These are phyloP conservation scores for Ceratitis capitata DNA, from an alignment of 1,140 invertebrate species.

Conservation along the genomic window DNA sequence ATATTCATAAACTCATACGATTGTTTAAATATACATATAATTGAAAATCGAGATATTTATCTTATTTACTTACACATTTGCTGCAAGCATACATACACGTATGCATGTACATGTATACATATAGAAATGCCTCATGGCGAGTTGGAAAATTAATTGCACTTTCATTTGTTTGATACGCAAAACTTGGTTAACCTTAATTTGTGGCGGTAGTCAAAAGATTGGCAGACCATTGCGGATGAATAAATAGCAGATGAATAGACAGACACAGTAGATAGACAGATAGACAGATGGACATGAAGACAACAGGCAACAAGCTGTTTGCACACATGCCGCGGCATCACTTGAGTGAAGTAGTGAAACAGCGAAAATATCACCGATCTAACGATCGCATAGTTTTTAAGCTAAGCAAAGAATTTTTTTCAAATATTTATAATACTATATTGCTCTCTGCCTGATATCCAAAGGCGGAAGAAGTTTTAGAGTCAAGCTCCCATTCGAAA, in stretches of 20 bases:
- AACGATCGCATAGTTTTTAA: too few species aligned
- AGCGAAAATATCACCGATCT: neutral
- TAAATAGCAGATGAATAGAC: neutral
- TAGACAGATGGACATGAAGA: neutral
- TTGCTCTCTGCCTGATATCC: too few species aligned
- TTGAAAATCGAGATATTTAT: neutral
- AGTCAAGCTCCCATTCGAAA: too few species aligned
- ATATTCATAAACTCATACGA: neutral
- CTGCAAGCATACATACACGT: too few species aligned
- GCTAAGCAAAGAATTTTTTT: too few species aligned
- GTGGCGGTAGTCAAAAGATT: neutral
- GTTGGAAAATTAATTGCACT: slow-evolving; percentile 32
- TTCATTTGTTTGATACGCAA: slow-evolving; percentile 24
- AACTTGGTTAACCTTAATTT: slow-evolving; percentile 35
- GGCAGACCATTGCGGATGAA: slow-evolving; percentile 19
- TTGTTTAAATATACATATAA: neutral
- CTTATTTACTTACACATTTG: too few species aligned
- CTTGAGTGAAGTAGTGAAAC: neutral
- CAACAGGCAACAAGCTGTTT: neutral
- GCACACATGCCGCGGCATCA: slow-evolving; percentile 19
- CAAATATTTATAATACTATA: too few species aligned
- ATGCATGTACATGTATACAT: neutral
- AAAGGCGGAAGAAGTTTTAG: too few species aligned
- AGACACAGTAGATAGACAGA: neutral
- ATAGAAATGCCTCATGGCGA: neutral